These are phyloP conservation scores for Noctua janthina DNA, from an alignment of 2,888 invertebrate species.

Conservation along the genomic window DNA sequence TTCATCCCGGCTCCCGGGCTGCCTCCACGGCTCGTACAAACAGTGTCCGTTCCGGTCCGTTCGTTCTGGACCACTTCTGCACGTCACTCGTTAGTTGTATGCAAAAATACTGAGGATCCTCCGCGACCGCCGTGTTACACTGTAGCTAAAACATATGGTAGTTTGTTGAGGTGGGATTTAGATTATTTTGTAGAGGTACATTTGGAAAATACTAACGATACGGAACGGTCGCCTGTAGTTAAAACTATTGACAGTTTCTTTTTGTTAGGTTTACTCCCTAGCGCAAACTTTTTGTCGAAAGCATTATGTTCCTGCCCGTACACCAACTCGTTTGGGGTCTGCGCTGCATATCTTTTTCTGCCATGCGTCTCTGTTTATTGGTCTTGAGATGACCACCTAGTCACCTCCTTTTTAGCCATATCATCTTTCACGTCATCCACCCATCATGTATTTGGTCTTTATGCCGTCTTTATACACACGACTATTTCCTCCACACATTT, in stretches of 20 bases:
- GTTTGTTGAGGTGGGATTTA: not conserved
- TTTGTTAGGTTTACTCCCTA: not conserved
- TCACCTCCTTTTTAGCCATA: not conserved
- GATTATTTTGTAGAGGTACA: not conserved
- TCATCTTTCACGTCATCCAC: not conserved
- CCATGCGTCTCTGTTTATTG: not conserved
- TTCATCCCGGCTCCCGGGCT: constrained; percentile 30
- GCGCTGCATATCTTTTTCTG: not conserved
- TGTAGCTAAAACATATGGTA: constrained; percentile 26
- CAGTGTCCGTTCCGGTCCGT: constrained; percentile 80
- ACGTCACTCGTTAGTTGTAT: constrained; percentile 68
- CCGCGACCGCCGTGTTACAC: constrained; percentile 30
- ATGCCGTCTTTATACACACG: not conserved
- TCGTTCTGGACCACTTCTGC: constrained; percentile 76
- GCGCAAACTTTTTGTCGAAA: not conserved
- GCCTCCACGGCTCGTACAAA: constrained; percentile 68
- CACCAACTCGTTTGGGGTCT: not conserved
- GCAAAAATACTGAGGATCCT: constrained; percentile 64
- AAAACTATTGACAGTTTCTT: no score
- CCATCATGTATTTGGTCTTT: not conserved
- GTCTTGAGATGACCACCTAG: not conserved
- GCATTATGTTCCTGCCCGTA: not conserved
- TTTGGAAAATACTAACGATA: not conserved
- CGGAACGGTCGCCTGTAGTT: no score
- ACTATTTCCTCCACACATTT: not conserved